Evolutionary conservation across 2,113 vertebrate genomes (phyloP).

Genomic region (Ailurus styani): DNA sequence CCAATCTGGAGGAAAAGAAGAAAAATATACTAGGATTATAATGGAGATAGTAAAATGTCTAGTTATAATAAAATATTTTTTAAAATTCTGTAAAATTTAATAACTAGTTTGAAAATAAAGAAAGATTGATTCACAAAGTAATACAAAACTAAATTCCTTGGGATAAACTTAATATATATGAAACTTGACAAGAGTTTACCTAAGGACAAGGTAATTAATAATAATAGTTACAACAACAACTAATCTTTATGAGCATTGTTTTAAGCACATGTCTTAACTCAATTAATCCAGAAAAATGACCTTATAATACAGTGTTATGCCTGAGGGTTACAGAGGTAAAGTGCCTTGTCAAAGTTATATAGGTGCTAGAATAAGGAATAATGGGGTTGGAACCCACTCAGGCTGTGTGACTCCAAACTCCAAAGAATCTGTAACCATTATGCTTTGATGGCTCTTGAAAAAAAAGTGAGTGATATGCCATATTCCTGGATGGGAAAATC

Average conservation of each 20-base stretch:
- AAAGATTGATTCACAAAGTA: neutral
- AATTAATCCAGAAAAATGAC: neutral
- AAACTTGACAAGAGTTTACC: neutral
- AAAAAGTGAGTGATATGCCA: neutral
- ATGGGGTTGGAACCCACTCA: neutral
- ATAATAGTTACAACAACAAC: neutral
- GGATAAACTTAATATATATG: neutral
- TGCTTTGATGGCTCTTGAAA: neutral
- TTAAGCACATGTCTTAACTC: neutral
- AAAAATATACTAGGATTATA: neutral
- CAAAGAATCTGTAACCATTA: neutral
- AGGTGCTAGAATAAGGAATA: neutral
- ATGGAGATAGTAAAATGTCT: neutral
- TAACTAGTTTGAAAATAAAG: neutral
- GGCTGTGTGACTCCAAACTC: neutral
- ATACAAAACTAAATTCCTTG: neutral
- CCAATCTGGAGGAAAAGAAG: neutral
- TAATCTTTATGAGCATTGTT: neutral
- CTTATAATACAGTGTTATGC: neutral
- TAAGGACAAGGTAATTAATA: neutral
- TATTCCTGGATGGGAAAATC: neutral
- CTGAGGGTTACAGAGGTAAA: neutral
- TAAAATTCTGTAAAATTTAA: neutral
- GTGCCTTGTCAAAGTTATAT: neutral
- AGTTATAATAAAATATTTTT: neutral